A percentile compares a stretch with the other conserved stretches of the same genome.
These are phyloP conservation scores for Tokudaia muenninki DNA, from an alignment of 2,797 vertebrate genomes.

Conservation along the genomic window DNA sequence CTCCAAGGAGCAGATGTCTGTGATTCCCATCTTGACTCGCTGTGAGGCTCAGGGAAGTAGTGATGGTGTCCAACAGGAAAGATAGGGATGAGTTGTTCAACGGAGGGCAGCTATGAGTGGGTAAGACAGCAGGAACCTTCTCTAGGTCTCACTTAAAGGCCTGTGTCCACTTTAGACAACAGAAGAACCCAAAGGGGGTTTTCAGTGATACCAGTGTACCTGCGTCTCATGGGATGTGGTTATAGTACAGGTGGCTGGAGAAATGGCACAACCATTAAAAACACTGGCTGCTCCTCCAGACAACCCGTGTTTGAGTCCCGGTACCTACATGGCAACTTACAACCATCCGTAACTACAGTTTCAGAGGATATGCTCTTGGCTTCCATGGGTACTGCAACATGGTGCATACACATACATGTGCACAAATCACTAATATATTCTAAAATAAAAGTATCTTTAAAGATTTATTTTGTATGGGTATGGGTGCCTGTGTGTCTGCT, in stretches of 20 bases:
- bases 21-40: rapidly evolving
- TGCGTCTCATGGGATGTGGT: rapidly evolving
- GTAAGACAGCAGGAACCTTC: rapidly evolving
- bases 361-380: neutral
- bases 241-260: neutral
- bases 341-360: neutral
- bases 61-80: rapidly evolving
- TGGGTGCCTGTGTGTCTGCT: neutral
- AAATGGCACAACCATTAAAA: neutral
- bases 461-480: neutral
- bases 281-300: neutral
- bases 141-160: neutral
- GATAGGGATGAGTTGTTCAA: rapidly evolving
- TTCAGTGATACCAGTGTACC: neutral
- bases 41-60: rapidly evolving
- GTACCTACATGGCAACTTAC: neutral
- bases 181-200: neutral
- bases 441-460: neutral
- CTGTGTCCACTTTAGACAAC: rapidly evolving
- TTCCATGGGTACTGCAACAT: neutral
- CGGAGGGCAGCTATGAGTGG: neutral
- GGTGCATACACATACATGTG: neutral
- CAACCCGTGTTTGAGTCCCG: no score
- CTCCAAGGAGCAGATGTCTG: no score
- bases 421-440: neutral